Conservation (phyloP, 1,140 invertebrate genomes). For the Lepidurus couesii region DNA sequence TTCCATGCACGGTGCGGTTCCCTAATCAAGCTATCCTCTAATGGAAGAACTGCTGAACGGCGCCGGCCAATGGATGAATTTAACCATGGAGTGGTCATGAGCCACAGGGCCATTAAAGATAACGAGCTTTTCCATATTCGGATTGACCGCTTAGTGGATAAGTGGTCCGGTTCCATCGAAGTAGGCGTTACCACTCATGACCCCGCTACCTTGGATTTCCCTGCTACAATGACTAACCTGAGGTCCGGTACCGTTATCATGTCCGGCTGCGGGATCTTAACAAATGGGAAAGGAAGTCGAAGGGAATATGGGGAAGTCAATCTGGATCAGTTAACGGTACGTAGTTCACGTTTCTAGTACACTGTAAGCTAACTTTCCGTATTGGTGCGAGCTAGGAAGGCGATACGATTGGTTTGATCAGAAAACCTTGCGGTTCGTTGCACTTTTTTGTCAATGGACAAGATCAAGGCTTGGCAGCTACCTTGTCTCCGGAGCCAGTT, state of each 20-base stretch:
- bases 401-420: constrained; percentile 61
- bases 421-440: constrained; percentile 70
- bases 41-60: constrained; percentile 76
- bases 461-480: constrained; percentile 84
- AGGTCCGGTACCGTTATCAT: constrained; percentile 86
- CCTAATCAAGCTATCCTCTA: constrained; percentile 78
- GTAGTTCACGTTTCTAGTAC: constrained; percentile 35
- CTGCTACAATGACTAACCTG: constrained; percentile 96
- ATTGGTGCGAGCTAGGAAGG: constrained; percentile 7
- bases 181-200: constrained; percentile 92
- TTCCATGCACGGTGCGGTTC: constrained; percentile 85
- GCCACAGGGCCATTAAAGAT: constrained; percentile 73
- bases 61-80: constrained; percentile 85
- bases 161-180: constrained; percentile 90
- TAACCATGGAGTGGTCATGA: constrained; percentile 89
- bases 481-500: constrained; percentile 64
- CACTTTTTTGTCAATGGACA: constrained; percentile 91
- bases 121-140: constrained; percentile 89
- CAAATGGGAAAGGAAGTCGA: constrained; percentile 86
- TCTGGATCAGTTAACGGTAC: constrained; percentile 79
- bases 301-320: constrained; percentile 91
- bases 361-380: background rate
- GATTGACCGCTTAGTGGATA: constrained; percentile 82
- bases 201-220: constrained; percentile 80
- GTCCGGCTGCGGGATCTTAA: constrained; percentile 90